phyloP scores from a whole-genome alignment of 2,797 vertebrate genomes.

The Sitta carolinensis region DNA sequence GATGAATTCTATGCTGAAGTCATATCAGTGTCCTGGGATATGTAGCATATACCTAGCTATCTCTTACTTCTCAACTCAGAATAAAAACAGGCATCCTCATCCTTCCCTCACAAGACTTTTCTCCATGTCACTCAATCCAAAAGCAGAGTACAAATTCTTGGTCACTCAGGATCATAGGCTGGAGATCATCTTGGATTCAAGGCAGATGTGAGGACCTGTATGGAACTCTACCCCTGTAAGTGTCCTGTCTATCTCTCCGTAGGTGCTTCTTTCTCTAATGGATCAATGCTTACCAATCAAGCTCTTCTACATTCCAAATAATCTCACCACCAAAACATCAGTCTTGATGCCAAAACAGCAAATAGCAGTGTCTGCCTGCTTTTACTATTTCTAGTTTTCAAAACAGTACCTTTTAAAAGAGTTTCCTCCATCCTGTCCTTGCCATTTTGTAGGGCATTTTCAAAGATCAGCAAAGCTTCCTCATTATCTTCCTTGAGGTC shows the following conservation, averaged over 20 bases:
- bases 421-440: background rate
- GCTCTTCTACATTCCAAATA: background rate
- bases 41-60: background rate
- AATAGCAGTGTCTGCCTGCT: background rate
- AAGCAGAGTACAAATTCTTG: background rate
- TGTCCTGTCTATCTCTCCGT: background rate
- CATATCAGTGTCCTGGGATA: background rate
- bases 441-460: background rate
- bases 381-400: background rate
- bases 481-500: background rate
- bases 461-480: background rate
- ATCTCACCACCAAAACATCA: background rate
- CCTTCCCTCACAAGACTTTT: background rate
- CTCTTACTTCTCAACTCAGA: background rate
- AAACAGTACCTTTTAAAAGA: background rate
- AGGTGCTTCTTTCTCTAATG: fast-evolving
- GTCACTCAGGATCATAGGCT: background rate
- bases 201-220: background rate
- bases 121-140: background rate
- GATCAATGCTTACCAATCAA: background rate
- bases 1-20: background rate
- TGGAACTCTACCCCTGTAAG: background rate
- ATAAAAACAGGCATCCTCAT: background rate
- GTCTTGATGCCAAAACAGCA: background rate
- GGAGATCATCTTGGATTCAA: background rate